Evolutionary conservation across 1,140 invertebrate species (phyloP), one percentile per base, ranked within the genome.

Genomic region (Agrypnia vestita): DNA sequence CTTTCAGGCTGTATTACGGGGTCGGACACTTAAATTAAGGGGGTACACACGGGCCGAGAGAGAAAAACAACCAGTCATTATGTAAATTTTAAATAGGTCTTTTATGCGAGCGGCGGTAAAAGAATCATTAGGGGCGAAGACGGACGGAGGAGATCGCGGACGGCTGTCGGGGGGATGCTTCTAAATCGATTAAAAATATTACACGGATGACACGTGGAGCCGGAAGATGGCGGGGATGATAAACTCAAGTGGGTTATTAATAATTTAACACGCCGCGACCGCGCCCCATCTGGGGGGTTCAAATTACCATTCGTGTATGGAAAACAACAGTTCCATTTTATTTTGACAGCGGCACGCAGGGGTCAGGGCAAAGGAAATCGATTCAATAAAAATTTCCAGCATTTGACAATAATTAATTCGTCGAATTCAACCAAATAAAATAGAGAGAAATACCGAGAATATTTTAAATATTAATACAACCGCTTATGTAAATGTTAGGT

Each of bases 1-100:
- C 71, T 74, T 74, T 74, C 71, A 74, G 53, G 19, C 51, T 11
- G 53, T 59, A 74, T 74, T 55, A 74, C 56, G 71, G 49, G 71
- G 71, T 74, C 53, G 71, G 71, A 74, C 71, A 74, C 71, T 74
- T 74, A 74, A 74, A 74, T 74, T 74, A 44, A 74, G 51, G 53
- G 56, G 71, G 71, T 71, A 71, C 46, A 47, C 67, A 71, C 67
- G 67, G 49, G 46, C 21, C 67, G 49, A 21, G 46, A n/a, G 51
- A 59, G 53, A 56, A 74, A 74, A 74, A 74, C 71, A 74, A 74
- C 71, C 71, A 74, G 71, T 74, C 71, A 74, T 74, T 74, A 74
- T 55, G 71, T 74, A 56, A 53, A 74, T 74, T 74, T 44, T 74
- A 55, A 74, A 74, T 55, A 15, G 71, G 17, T 56, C 51, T 35